These are phyloP conservation scores for Chelonus formosanus DNA, from an alignment of 2,888 invertebrate genomes.

Conservation along the genomic window DNA sequence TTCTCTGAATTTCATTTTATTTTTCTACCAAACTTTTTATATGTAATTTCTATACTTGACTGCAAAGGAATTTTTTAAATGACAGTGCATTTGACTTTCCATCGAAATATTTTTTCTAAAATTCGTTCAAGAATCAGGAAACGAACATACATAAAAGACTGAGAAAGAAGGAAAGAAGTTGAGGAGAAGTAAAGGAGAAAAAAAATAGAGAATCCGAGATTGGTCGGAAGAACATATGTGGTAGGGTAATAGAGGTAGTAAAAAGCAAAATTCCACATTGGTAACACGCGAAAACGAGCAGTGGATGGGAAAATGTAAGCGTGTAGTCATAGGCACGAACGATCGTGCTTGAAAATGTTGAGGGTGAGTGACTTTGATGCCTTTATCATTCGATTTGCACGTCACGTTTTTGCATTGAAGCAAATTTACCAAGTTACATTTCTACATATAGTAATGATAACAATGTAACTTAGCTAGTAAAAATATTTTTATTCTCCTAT, in stretches of 20 bases:
- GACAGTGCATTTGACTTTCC: not conserved
- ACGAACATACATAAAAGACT: constrained; percentile 17
- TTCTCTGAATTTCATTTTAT: no score
- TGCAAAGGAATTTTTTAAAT: constrained; percentile 6
- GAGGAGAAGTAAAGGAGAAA: no score
- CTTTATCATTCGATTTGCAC: constrained; percentile 28
- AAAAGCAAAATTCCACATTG: constrained; percentile 23
- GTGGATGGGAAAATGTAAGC: constrained; percentile 13
- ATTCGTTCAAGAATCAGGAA: constrained; percentile 5
- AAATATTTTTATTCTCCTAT: no score
- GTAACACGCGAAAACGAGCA: constrained; percentile 17
- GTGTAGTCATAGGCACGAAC: constrained; percentile 20
- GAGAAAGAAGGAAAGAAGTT: not conserved
- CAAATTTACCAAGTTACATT: no score
- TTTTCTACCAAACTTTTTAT: not conserved
- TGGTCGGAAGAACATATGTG: not conserved
- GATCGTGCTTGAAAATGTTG: constrained; percentile 14
- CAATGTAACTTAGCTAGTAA: no score
- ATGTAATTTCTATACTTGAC: not conserved
- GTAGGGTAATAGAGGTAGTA: constrained; percentile 6
- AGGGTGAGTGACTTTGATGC: constrained; percentile 34
- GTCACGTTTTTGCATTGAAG: constrained; percentile 20
- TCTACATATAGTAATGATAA: no score
- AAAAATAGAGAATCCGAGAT: constrained; percentile 2
- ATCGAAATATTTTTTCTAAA: not conserved